Base-by-base conservation (phyloP, 2,797 vertebrate genomes). In the Acridotheres tristis region DNA sequence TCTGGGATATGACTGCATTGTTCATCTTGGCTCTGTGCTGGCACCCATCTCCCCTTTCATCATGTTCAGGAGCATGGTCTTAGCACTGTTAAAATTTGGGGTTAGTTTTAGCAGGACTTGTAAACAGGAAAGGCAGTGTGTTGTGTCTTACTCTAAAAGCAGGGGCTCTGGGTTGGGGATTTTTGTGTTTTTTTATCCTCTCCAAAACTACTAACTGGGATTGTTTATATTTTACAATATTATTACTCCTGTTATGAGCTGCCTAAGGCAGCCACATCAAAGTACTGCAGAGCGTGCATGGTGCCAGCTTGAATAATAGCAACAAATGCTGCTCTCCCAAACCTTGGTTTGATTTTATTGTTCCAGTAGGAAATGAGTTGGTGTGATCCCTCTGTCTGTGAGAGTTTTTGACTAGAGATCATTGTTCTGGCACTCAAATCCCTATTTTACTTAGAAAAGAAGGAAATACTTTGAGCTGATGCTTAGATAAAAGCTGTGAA, bases 261-360 rank as follows among this genome's bases (percentile, higher is more conserved):
- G 96, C 97, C 96, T 95, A 76, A 95, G 97, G 96, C 96, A 97
- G 75, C 94, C 96, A 96, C 96, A 97, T 97, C 96, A 98, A 97
- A 97, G 96, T 57, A 83, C 72, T 94, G 62, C n/a, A 79, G 38
- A 89, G 47, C 0, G 4, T 5, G 5, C 13, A 12, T 93, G 45
- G 32, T 95, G 84, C 67, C 92, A 76, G 82, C 72, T 85, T 95
- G 75, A 82, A 95, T 96, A 94, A 89, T 95, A 80, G 87, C 93
- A 95, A 96, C 93, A 97, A 95, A 95, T 22, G 21, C 55, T 42
- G 55, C 80, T 85, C 88, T 96, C 80, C 90, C 86, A 93, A 95
- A 95, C 77, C 85, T 96, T 93, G 76, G 93, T 94, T 97, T 97
- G 94, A 96, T 96, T 98, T 97, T 86, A 94, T 96, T 97, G 94